phyloP scores from a whole-genome alignment of 2,113 vertebrate genomes.

The Sinocyclocheilus anophthalmus region DNA sequence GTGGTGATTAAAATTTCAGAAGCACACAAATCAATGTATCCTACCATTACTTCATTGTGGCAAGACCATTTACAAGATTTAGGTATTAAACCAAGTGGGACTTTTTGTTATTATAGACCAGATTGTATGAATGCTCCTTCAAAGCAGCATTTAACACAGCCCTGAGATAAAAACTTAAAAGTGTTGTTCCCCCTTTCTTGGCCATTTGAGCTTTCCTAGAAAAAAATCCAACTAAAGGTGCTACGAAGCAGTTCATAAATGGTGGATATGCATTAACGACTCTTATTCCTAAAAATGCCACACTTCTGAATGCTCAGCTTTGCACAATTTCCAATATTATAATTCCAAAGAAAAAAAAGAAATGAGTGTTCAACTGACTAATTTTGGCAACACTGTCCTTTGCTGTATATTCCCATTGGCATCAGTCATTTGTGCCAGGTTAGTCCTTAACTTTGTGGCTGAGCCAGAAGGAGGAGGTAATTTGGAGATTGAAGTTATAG shows the following conservation, averaged over 20 bases:
- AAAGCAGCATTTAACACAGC: conserved; percentile 51
- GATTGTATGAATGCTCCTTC: conserved; percentile 48
- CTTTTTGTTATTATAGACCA: conserved; percentile 53
- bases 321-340: conserved; percentile 55
- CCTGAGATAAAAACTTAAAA: conserved; percentile 72
- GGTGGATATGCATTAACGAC: conserved; percentile 52
- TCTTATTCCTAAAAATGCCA: conserved; percentile 62
- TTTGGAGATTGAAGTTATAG: conserved; percentile 94
- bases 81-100: conserved; percentile 32
- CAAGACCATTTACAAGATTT: conserved; percentile 38
- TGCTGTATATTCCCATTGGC: conserved; percentile 99
- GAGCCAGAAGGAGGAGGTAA: conserved; percentile 90
- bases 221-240: conserved; percentile 71
- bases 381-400: conserved; percentile 97
- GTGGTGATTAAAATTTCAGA: conserved; percentile 10
- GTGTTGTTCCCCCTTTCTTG: conserved; percentile 85
- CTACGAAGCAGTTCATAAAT: conserved; percentile 55
- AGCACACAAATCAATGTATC: background rate
- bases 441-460: conserved; percentile 95
- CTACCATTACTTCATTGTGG: conserved; percentile 27
- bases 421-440: conserved; percentile 93
- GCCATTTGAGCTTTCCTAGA: conserved; percentile 51
- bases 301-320: conserved; percentile 61
- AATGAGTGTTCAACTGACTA: conserved; percentile 85
- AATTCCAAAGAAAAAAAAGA: conserved; percentile 29